phyloP scores from a whole-genome alignment of 1,140 invertebrate species.

The Cherax quadricarinatus region DNA sequence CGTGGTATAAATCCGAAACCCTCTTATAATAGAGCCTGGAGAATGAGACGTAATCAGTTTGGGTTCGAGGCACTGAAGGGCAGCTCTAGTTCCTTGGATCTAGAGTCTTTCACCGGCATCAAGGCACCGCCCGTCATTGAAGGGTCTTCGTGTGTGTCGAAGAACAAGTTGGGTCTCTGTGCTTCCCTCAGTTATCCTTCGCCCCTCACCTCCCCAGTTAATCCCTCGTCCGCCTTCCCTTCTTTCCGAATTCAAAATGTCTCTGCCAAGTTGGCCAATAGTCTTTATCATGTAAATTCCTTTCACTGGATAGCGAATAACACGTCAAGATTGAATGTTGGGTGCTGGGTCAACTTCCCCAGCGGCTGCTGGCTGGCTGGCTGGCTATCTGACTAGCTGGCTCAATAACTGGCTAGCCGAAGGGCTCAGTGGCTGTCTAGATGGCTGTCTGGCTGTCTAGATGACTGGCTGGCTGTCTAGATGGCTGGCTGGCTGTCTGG shows the following conservation, averaged over 20 bases:
- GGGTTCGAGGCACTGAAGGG: too few relatives aligned
- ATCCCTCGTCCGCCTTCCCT: not conserved
- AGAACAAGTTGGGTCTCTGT: not conserved
- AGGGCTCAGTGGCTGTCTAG: not conserved
- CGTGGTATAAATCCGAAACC: too few relatives aligned
- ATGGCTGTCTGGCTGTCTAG: not conserved
- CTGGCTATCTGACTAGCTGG: too few relatives aligned
- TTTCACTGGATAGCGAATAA: conserved; percentile 8
- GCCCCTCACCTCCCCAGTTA: not conserved
- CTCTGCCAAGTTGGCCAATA: not conserved
- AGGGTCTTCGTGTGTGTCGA: too few relatives aligned
- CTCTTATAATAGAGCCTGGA: too few relatives aligned
- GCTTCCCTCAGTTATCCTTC: not conserved
- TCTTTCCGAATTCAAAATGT: conserved; percentile 2
- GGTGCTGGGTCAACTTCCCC: not conserved
- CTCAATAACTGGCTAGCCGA: not conserved
- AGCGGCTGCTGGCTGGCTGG: too few relatives aligned
- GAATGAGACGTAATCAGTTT: too few relatives aligned
- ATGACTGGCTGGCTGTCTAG: not conserved
- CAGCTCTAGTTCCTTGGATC: too few relatives aligned
- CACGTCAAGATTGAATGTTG: conserved; percentile 17
- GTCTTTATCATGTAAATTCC: conserved; percentile 14
- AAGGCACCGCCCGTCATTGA: too few relatives aligned
- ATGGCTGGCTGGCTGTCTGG: too few relatives aligned
- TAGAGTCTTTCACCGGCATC: too few relatives aligned